These are phyloP conservation scores for Geophilus truncorum DNA, from an alignment of 2,888 invertebrate species.

Conservation along the genomic window DNA sequence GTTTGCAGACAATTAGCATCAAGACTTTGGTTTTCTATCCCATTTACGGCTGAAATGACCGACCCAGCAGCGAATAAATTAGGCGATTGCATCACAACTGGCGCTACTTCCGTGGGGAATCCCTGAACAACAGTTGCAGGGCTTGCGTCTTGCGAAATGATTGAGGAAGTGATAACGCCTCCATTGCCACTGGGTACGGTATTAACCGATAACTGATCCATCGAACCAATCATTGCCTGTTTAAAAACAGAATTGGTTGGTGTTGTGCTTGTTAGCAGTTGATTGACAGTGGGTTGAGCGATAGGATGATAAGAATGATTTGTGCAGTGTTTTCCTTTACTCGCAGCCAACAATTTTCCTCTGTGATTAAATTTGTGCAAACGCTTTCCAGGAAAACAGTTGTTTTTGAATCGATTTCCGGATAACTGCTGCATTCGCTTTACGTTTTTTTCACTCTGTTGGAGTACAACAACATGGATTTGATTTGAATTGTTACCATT, in stretches of 20 bases:
- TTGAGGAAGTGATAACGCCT: neutral
- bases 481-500: neutral
- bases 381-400: neutral
- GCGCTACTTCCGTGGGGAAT: neutral
- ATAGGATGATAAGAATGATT: neutral
- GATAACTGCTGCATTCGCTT: neutral
- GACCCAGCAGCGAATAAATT: neutral
- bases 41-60: neutral
- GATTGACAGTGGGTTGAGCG: neutral
- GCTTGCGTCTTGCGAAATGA: neutral
- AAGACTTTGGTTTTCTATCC: neutral
- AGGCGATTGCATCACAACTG: neutral
- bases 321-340: neutral
- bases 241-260: neutral
- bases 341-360: neutral
- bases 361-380: neutral
- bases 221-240: neutral
- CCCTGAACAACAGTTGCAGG: neutral
- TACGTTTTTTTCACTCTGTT: neutral
- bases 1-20: neutral
- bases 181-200: neutral
- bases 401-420: neutral
- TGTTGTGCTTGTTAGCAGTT: neutral
- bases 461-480: conserved; percentile 19
- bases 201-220: neutral